Base-by-base conservation (phyloP, 2,797 vertebrate species). In the Phoebastria nigripes region DNA sequence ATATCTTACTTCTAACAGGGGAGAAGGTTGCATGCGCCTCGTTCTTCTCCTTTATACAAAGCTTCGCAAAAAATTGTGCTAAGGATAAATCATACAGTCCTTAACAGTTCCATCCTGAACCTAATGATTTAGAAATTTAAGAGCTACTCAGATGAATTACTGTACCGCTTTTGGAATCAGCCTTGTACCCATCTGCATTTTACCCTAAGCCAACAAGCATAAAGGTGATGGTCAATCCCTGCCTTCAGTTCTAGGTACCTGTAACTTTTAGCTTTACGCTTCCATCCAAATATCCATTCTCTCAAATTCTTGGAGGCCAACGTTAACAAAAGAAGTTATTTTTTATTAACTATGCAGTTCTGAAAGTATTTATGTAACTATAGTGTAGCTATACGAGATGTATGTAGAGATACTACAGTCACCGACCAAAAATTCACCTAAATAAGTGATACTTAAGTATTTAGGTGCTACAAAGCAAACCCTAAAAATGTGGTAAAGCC, bases 251-350 rank as follows among this genome's bases (percentile, higher is more conserved):
- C 33, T 12, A 37, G 51, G 2, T 5, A 51, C 21, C 12, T 13
- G 0, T 7, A 59, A 26, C 33, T 12, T 4, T 15, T 8, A 8
- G 46, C 37, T 83, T 51, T 31, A 25, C 9, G 2, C n/a, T 71
- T 49, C 59, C 72, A 85, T 11, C 28, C 67, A 42, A 56, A 19
- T 8, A 46, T 2, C 70, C 21, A 5, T 15, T 59, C 37, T 41
- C 39, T 19, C 22, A 12, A 0, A 1, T 16, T 79, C 58, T 31
- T 17, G 41, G 13, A 87, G 14, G 15, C 13, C 52, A 51, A 10
- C 0, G 4, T 2, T 18, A 49, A 62, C 9, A 2, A 29, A n/a
- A 70, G 19, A 4, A 13, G 4, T 3, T 19, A n/a, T 17, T 56
- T 49, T 8, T 35, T 2, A 46, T 39, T 33, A 59, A 37, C 13